Evolutionary conservation across 2,888 invertebrate species (phyloP).

Genomic region (Cremastinae sp.): DNA sequence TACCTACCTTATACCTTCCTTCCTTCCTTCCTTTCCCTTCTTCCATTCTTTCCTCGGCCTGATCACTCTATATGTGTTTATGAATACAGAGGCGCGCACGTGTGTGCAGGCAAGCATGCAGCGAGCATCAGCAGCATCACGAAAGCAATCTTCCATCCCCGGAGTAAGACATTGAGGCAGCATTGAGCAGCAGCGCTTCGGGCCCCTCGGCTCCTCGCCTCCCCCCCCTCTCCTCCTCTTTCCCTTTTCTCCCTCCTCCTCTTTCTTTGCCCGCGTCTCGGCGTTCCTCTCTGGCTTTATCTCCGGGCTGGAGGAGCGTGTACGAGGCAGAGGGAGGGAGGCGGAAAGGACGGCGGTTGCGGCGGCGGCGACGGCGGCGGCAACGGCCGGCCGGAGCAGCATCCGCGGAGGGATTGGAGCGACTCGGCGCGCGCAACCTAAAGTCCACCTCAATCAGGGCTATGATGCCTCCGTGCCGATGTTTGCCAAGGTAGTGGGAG

Average conservation of each 20-base stretch:
- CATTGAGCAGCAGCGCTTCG: conserved; percentile 65
- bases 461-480: conserved; percentile 68
- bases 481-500: conserved; percentile 75
- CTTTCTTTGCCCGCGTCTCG: conserved; percentile 10
- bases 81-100: not conserved
- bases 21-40: conserved; percentile 59
- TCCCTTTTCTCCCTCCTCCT: conserved; percentile 22
- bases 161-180: conserved; percentile 80
- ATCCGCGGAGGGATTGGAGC: conserved; percentile 36
- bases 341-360: conserved; percentile 41
- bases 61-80: conserved; percentile 28
- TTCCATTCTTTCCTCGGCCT: conserved; percentile 61
- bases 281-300: not conserved
- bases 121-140: conserved; percentile 60
- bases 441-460: conserved; percentile 77
- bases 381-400: conserved; percentile 31
- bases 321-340: conserved; percentile 9
- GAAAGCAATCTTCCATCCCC: conserved; percentile 76
- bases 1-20: no score
- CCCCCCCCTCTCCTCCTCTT: conserved; percentile 16
- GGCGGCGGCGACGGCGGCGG: conserved; percentile 37
- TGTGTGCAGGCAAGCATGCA: conserved; percentile 50
- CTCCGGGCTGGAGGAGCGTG: not conserved
- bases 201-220: conserved; percentile 7
- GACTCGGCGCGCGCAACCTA: conserved; percentile 66